Conservation (phyloP, 2,888 invertebrate genomes). For the Lamellibrachia satsuma region DNA sequence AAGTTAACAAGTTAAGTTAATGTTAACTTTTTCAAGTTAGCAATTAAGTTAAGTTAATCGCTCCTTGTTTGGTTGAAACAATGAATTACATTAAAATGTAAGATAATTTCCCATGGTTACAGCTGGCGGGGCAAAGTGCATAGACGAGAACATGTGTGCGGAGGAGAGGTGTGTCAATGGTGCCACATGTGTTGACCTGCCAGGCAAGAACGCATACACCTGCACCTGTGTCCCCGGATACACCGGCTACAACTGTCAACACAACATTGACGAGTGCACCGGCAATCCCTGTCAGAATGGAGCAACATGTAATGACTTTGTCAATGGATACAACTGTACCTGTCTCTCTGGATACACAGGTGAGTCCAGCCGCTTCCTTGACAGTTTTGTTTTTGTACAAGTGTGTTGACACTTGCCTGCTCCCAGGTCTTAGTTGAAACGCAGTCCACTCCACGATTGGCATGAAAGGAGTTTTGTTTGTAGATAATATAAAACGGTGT, state of each 20-base stretch:
- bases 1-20: no score
- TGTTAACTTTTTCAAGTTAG: no score
- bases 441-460: no score
- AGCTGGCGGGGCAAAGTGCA: conserved; percentile 3
- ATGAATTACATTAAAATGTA: no score
- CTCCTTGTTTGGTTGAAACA: no score
- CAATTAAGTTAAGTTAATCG: no score
- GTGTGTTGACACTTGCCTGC: no score
- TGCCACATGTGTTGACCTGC: background rate
- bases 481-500: no score
- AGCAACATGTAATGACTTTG: background rate
- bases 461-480: no score
- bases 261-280: background rate
- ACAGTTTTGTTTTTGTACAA: no score
- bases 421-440: no score
- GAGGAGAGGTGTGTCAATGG: background rate
- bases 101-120: background rate
- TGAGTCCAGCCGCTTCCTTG: background rate
- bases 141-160: background rate
- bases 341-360: background rate
- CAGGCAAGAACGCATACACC: background rate
- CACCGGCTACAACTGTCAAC: background rate
- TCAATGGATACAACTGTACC: background rate
- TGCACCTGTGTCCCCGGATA: background rate
- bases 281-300: background rate